Evolutionary conservation across 53 echinoderm and acorn worm genomes (phyloP).

Genomic region (Holothuria scabra): DNA sequence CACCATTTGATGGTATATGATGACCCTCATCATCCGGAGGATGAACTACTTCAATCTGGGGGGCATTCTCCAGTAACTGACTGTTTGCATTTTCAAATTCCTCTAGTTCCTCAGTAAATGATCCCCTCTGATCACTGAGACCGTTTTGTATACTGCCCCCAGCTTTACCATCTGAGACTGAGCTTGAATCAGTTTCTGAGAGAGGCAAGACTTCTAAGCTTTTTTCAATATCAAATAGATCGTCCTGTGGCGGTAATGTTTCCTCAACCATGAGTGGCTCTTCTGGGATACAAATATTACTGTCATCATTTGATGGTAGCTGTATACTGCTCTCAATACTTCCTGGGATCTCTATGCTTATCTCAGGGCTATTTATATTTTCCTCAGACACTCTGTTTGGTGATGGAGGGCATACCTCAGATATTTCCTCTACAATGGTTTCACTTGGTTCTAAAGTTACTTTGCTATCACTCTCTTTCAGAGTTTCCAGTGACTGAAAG

Average conservation of each 20-base stretch:
- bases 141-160: constrained; percentile 15
- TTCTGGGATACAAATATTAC: too few species aligned
- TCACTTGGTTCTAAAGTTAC: background rate
- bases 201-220: constrained; percentile 31
- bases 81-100: background rate
- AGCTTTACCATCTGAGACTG: constrained; percentile 24
- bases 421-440: background rate
- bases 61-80: background rate
- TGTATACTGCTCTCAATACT: too few species aligned
- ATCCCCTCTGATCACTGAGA: background rate
- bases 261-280: too few species aligned
- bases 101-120: constrained; percentile 15
- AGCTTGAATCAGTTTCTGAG: constrained; percentile 35
- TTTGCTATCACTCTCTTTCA: background rate
- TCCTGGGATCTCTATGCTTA: too few species aligned
- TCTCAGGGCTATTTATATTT: too few species aligned
- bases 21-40: background rate
- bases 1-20: constrained; percentile 16
- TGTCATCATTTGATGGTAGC: too few species aligned
- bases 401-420: too few species aligned
- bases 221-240: background rate
- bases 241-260: too few species aligned
- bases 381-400: too few species aligned
- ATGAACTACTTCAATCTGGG: constrained; percentile 13
- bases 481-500: background rate